Base-by-base conservation (phyloP, 2,888 invertebrate genomes). In the Incurvaria masculella region DNA sequence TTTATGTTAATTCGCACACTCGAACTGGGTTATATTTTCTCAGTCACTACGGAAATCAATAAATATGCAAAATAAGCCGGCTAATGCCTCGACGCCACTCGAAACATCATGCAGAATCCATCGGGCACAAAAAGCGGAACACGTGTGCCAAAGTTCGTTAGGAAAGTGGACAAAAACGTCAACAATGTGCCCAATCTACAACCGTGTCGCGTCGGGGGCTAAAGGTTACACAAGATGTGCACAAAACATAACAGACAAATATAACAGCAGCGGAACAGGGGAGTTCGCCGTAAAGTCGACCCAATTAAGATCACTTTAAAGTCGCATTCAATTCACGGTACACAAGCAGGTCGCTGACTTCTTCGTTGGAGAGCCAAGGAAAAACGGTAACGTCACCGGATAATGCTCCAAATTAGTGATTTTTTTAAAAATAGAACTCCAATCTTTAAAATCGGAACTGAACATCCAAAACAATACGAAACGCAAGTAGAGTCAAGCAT, bases 171-270 rank as follows among this genome's bases (percentile, higher is more conserved):
- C 33, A 75, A 78, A 45, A 71, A 73, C 69, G 70, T 75, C 72
- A 76, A 76, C 75, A 76, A 75, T 76, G 75, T 76, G 69, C 72
- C 73, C 75, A 76, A 78, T 76, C 73, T 73, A 75, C 72, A 76
- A 71, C 75, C 75, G 66, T 76, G 78, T 78, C 76, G 73, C 70
- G 75, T 3, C 70, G 74, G 71, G 75, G 71, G 75, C 73, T 68
- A 76, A 75, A 76, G 78, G 76, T 78, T 76, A 74, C 64, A 66
- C 69, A 74, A 76, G 75, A 74, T 74, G 23, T 72, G 69, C 52
- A 68, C 68, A 75, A 75, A 78, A 74, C 75, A 72, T 62, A 21
- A 63, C 63, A 65, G 66, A 67, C 66, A 67, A 71, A 71, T 14
- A 14, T 4, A 33, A 14, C 14, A n/a, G 33, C 8, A n/a, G 14